A percentile compares a stretch with the other conserved stretches of the same genome.
These are phyloP conservation scores for Echinarachnius parma DNA, from an alignment of 53 echinoderm and acorn worm species.

Conservation along the genomic window DNA sequence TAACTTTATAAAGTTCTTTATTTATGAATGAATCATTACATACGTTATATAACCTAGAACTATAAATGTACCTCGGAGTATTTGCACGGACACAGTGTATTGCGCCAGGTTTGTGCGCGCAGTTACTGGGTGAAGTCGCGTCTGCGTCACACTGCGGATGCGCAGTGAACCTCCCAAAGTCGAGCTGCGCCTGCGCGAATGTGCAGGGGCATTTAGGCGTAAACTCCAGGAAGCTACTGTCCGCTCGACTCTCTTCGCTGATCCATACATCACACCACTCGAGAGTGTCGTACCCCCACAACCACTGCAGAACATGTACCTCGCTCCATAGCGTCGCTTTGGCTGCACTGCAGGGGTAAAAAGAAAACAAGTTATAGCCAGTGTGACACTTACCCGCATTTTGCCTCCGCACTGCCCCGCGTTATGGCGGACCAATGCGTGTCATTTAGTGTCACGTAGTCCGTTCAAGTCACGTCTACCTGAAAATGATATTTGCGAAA, in stretches of 20 bases:
- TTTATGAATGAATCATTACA: no score
- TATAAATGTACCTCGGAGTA: conserved; percentile 63
- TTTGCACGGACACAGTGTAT: conserved; percentile 67
- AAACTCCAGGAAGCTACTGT: conserved; percentile 6
- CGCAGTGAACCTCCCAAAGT: conserved; percentile 58
- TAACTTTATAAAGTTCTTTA: no score
- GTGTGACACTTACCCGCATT: no score
- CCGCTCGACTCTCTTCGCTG: not conserved
- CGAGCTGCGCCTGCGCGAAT: conserved; percentile 52
- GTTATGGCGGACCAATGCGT: no score
- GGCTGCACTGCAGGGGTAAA: not conserved
- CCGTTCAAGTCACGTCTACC: no score
- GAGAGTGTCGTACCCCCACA: not conserved
- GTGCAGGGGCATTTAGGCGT: conserved; percentile 68
- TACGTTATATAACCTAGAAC: no score
- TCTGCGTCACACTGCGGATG: conserved; percentile 53
- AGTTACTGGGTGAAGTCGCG: conserved; percentile 9
- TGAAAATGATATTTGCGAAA: no score
- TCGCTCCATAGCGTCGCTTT: conserved; percentile 57
- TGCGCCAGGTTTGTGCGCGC: conserved; percentile 49
- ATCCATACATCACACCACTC: conserved; percentile 36
- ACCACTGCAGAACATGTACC: conserved; percentile 61
- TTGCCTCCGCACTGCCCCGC: no score
- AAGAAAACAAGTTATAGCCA: no score
- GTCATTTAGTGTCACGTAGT: no score